Evolutionary conservation across 2,113 vertebrate species (phyloP).

Genomic region (Phrynocephalus versicolor): DNA sequence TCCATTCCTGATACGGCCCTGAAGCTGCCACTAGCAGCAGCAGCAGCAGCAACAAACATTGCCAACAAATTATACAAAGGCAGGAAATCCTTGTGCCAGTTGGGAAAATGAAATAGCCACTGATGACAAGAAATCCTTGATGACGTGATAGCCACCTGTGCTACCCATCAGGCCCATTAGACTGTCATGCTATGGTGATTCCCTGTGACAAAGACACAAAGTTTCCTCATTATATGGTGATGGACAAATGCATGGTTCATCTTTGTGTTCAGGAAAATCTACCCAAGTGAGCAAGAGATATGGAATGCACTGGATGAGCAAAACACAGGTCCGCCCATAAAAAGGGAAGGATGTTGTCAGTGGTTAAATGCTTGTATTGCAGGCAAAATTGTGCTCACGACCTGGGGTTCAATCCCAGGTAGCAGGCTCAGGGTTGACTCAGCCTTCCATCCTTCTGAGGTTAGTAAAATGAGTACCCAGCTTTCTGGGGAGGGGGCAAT

Average conservation of each 20-base stretch:
- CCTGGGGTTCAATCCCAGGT: too few relatives aligned
- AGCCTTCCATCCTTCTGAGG: too few relatives aligned
- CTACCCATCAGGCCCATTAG: conserved; percentile 15
- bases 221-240: conserved; percentile 14
- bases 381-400: too few relatives aligned
- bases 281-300: conserved; percentile 51
- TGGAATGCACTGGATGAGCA: background rate
- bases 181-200: conserved; percentile 49
- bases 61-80: too few relatives aligned
- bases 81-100: conserved; percentile 16
- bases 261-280: conserved; percentile 34
- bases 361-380: too few relatives aligned
- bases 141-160: background rate
- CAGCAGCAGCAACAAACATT: too few relatives aligned
- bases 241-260: conserved; percentile 51
- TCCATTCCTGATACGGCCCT: too few relatives aligned
- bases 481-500: too few relatives aligned
- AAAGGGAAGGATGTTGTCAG: background rate
- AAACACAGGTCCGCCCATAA: background rate
- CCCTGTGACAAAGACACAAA: conserved; percentile 32
- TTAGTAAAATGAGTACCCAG: too few relatives aligned
- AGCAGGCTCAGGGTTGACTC: too few relatives aligned
- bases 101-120: background rate
- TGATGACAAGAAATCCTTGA: background rate
- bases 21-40: background rate